These are phyloP conservation scores for Aromia moschata DNA, from an alignment of 2,888 invertebrate genomes.

Conservation along the genomic window DNA sequence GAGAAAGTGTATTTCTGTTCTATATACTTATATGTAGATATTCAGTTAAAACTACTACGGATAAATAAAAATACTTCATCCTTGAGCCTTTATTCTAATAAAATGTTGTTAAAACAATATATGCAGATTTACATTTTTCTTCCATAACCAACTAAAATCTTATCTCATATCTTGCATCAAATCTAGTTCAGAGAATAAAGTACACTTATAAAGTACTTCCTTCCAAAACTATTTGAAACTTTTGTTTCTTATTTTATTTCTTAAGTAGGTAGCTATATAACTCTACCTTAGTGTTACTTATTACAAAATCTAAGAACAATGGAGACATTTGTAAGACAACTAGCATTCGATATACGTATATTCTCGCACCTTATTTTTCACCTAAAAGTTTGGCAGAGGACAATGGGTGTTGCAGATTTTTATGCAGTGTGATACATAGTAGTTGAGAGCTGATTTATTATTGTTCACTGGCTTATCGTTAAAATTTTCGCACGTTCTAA, in stretches of 20 bases:
- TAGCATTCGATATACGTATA: background rate
- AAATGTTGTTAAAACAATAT: background rate
- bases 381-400: background rate
- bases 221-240: background rate
- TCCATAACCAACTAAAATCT: background rate
- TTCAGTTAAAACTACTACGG: too few relatives aligned
- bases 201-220: background rate
- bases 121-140: background rate
- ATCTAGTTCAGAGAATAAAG: background rate
- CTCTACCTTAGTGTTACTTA: background rate
- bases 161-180: background rate
- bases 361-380: too few relatives aligned
- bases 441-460: background rate
- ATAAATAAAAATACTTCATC: background rate
- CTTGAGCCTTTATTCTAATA: background rate
- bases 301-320: constrained; percentile 9
- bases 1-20: too few relatives aligned
- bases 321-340: constrained; percentile 9
- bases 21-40: too few relatives aligned
- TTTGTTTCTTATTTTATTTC: background rate
- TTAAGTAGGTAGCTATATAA: background rate
- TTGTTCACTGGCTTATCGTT: too few relatives aligned
- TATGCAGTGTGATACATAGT: background rate
- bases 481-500: too few relatives aligned
- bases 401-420: background rate